These are phyloP conservation scores for Hyposoter dolosus DNA, from an alignment of 2,888 invertebrate species.

Conservation along the genomic window DNA sequence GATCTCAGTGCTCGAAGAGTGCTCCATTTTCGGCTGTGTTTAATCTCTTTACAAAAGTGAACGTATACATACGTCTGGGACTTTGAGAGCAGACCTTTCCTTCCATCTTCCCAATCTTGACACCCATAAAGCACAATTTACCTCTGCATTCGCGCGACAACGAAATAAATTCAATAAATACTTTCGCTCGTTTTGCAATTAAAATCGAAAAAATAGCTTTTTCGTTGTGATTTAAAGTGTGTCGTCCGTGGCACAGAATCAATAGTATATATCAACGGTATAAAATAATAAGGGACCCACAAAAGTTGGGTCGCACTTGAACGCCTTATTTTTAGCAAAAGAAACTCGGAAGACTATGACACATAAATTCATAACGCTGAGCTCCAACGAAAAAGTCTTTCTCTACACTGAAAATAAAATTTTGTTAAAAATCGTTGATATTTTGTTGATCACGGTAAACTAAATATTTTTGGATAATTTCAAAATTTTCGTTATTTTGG, in stretches of 20 bases:
- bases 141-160: slow-evolving; percentile 7
- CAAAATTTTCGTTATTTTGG: too few species aligned
- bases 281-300: too few species aligned
- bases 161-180: slow-evolving; percentile 4
- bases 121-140: slow-evolving; percentile 35
- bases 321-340: background rate
- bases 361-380: too few species aligned
- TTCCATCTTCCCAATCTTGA: slow-evolving; percentile 35
- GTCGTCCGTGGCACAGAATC: background rate
- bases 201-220: background rate
- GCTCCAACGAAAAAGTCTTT: too few species aligned
- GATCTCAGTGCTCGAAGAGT: slow-evolving; percentile 61
- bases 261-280: too few species aligned
- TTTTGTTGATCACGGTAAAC: too few species aligned
- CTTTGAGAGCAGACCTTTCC: slow-evolving; percentile 12
- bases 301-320: background rate
- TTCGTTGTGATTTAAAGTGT: background rate
- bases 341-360: background rate
- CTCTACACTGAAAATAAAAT: too few species aligned
- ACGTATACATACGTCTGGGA: slow-evolving; percentile 32
- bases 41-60: slow-evolving; percentile 53
- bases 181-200: background rate
- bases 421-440: too few species aligned
- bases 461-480: too few species aligned
- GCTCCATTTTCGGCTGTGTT: slow-evolving; percentile 69